phyloP scores from a whole-genome alignment of 2,797 vertebrate genomes.

The Brachyalestes nurse region DNA sequence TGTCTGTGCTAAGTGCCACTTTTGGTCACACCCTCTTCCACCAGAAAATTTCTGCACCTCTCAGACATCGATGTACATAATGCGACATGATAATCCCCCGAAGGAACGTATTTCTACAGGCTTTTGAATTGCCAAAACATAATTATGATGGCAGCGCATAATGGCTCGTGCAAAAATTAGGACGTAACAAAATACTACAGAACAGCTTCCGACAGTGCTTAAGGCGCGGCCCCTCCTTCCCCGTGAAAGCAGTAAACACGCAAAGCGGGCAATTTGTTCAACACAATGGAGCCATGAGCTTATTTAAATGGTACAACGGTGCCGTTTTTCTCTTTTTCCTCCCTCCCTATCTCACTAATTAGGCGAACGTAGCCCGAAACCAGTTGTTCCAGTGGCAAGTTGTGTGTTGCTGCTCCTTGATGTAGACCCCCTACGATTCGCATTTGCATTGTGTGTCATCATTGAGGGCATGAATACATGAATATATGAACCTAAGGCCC shows the following conservation, averaged over 20 bases:
- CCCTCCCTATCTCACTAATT: slow-evolving; percentile 60
- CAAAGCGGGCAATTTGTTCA: slow-evolving; percentile 47
- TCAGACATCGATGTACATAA: slow-evolving; percentile 18
- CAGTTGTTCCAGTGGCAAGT: slow-evolving; percentile 52
- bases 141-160: slow-evolving; percentile 16
- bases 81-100: neutral
- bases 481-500: neutral
- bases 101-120: neutral
- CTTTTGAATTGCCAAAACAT: slow-evolving; percentile 23
- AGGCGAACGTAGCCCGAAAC: slow-evolving; percentile 57
- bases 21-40: neutral
- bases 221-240: slow-evolving; percentile 2
- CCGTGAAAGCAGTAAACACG: slow-evolving; percentile 43
- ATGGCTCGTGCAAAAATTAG: slow-evolving; percentile 32
- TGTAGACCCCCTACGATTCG: slow-evolving; percentile 44
- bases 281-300: slow-evolving; percentile 48
- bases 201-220: slow-evolving; percentile 14
- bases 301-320: slow-evolving; percentile 47
- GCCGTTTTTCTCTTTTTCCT: slow-evolving; percentile 48
- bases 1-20: neutral
- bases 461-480: slow-evolving; percentile 66
- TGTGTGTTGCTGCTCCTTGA: slow-evolving; percentile 44
- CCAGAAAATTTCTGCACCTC: slow-evolving; percentile 25
- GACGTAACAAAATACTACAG: slow-evolving; percentile 31
- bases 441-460: slow-evolving; percentile 57